Conservation (phyloP, 1,140 invertebrate genomes). For the Zaprionus ornatus region DNA sequence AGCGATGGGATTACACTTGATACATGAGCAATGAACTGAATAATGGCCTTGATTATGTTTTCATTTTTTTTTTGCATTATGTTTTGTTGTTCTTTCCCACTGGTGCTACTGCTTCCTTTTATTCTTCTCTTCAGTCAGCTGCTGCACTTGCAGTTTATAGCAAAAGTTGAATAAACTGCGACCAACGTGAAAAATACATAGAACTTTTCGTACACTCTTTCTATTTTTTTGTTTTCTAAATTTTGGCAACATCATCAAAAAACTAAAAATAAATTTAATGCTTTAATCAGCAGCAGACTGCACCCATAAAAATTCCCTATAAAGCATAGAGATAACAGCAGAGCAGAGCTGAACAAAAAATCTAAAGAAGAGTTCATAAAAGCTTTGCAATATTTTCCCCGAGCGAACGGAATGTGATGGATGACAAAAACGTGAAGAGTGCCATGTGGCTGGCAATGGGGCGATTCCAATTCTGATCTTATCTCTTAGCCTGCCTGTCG, state of each 20-base stretch:
- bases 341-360: background rate
- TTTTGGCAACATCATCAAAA: slow-evolving; percentile 24
- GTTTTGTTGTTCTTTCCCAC: slow-evolving; percentile 7
- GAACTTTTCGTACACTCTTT: background rate
- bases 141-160: slow-evolving; percentile 27
- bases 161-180: slow-evolving; percentile 47
- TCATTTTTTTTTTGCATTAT: background rate
- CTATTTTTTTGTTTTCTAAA: background rate
- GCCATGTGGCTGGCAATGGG: background rate
- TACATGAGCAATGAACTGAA: slow-evolving; percentile 47
- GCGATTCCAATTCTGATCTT: slow-evolving; percentile 22
- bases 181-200: background rate
- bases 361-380: background rate
- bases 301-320: slow-evolving; percentile 23
- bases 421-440: slow-evolving; percentile 1
- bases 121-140: slow-evolving; percentile 2
- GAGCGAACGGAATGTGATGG: background rate
- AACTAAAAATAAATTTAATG: slow-evolving; percentile 37
- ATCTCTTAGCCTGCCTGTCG: slow-evolving; percentile 1
- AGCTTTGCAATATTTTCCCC: background rate
- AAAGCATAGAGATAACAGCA: background rate
- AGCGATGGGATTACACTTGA: slow-evolving; percentile 13
- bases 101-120: slow-evolving; percentile 3
- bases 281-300: slow-evolving; percentile 34
- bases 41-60: slow-evolving; percentile 31